Evolutionary conservation across 2,888 invertebrate genomes (phyloP).

Genomic region (Pammene fasciana): DNA sequence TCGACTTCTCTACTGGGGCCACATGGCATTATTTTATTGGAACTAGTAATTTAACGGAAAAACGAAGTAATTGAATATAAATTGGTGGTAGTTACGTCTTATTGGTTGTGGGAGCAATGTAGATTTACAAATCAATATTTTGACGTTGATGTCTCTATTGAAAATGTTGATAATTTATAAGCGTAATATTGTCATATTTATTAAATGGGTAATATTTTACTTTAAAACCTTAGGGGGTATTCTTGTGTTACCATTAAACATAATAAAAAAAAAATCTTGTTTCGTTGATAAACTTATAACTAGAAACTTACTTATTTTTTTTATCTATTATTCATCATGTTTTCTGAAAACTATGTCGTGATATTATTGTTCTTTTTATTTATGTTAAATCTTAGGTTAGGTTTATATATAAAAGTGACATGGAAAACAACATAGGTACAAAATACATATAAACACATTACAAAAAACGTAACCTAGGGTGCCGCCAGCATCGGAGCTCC

Average conservation of each 20-base stretch:
- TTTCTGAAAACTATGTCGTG: not conserved
- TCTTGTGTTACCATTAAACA: not conserved
- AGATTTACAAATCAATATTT: constrained; percentile 25
- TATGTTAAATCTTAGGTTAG: too few species aligned
- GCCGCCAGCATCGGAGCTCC: too few species aligned
- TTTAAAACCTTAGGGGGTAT: not conserved
- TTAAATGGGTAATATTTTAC: not conserved
- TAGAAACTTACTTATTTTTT: too few species aligned
- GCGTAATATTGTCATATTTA: not conserved
- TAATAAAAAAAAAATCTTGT: too few species aligned
- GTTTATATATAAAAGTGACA: too few species aligned
- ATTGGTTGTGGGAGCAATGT: not conserved
- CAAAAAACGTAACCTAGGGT: too few species aligned
- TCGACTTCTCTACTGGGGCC: constrained; percentile 62
- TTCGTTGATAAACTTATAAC: too few species aligned
- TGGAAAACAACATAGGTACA: too few species aligned
- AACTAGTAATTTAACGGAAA: not conserved
- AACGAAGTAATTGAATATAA: not conserved
- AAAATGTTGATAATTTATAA: constrained; percentile 15
- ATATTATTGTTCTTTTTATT: too few species aligned
- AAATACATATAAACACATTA: too few species aligned
- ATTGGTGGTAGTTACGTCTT: not conserved
- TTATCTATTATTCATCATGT: too few species aligned
- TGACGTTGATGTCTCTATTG: constrained; percentile 23
- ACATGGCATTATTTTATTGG: constrained; percentile 43